phyloP scores from a whole-genome alignment of 2,797 vertebrate genomes.

The Ispidina lecontei region DNA sequence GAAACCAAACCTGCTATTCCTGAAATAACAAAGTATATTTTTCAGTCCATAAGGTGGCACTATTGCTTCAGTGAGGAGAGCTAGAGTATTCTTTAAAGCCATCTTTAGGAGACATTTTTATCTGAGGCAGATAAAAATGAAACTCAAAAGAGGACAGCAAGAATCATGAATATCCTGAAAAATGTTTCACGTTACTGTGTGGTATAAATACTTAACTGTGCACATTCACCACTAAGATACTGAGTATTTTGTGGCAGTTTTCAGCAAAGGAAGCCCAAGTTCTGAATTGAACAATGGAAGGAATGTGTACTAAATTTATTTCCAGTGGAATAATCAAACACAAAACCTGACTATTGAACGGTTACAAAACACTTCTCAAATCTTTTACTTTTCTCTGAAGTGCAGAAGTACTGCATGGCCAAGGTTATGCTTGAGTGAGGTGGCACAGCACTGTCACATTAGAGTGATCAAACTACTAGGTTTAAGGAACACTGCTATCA shows the following conservation, averaged over 20 bases:
- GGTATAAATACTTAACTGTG: not conserved
- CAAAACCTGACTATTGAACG: not conserved
- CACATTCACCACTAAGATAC: not conserved
- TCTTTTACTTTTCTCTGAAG: not conserved
- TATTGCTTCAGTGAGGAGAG: not conserved
- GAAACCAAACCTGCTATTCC: not conserved
- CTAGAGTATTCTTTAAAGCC: not conserved
- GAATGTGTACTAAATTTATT: not conserved
- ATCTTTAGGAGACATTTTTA: not conserved
- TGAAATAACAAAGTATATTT: not conserved
- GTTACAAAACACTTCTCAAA: not conserved
- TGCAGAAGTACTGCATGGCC: not conserved
- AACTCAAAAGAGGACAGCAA: not conserved
- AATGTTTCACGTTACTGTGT: not conserved
- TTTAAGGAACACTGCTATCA: not conserved
- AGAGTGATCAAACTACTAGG: not conserved
- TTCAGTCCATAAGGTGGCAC: constrained; percentile 13
- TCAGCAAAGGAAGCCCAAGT: not conserved
- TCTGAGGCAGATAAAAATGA: not conserved
- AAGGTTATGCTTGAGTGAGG: not conserved
- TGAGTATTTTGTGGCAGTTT: not conserved
- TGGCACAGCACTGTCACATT: not conserved
- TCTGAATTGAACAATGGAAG: not conserved
- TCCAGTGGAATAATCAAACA: constrained; percentile 11
- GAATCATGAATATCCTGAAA: not conserved